A percentile compares a stretch with the other conserved stretches of the same genome.
These are phyloP conservation scores for Geotrupes spiniger DNA, from an alignment of 2,888 invertebrate genomes.

Conservation along the genomic window DNA sequence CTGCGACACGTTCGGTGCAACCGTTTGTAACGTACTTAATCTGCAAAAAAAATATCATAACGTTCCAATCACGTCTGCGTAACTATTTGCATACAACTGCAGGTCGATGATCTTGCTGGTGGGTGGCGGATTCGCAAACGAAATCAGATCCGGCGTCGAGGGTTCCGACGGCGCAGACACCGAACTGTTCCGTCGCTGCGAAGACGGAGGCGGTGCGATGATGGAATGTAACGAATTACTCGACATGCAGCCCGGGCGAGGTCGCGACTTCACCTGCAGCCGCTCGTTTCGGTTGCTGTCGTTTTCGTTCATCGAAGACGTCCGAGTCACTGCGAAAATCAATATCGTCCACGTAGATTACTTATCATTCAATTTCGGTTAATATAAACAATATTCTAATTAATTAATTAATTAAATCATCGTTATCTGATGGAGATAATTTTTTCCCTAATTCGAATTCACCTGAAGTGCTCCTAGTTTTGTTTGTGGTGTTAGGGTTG, in stretches of 20 bases:
- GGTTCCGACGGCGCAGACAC: constrained; percentile 45
- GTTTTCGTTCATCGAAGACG: constrained; percentile 46
- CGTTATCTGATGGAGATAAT: background rate
- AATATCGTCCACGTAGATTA: background rate
- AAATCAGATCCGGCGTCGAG: constrained; percentile 63
- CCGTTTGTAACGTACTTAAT: constrained; percentile 13
- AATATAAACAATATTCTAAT: constrained; percentile 1
- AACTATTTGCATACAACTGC: no score
- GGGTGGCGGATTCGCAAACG: constrained; percentile 64
- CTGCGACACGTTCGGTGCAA: constrained; percentile 5
- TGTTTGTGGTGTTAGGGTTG: constrained; percentile 26
- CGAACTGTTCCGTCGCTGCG: constrained; percentile 46
- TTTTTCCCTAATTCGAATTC: no score
- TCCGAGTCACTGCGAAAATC: constrained; percentile 37
- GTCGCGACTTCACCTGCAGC: constrained; percentile 54
- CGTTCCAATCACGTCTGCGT: background rate
- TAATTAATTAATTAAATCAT: no score
- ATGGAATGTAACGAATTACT: constrained; percentile 23
- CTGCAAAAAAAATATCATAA: constrained; percentile 5
- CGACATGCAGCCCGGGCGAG: constrained; percentile 56
- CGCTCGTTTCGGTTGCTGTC: constrained; percentile 44
- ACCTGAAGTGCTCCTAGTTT: constrained; percentile 38
- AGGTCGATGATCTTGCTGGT: constrained; percentile 58
- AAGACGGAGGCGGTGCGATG: constrained; percentile 35
- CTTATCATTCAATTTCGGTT: background rate